Percentiles rank a stretch among this genome's conserved stretches.
Conservation (phyloP, 2,113 vertebrate genomes). For the Lagopus muta region DNA sequence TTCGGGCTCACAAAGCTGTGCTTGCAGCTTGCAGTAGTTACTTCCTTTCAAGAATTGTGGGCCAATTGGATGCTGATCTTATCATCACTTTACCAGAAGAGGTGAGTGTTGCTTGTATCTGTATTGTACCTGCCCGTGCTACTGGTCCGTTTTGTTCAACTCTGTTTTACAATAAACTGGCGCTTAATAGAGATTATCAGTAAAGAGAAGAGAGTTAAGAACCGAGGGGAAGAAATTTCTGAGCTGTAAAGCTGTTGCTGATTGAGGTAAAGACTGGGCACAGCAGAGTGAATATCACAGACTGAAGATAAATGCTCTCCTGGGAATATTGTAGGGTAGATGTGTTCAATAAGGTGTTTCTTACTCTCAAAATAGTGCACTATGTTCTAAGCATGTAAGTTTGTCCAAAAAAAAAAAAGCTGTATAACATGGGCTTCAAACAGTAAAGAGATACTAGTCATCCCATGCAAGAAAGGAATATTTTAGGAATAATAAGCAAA, state of each 20-base stretch:
- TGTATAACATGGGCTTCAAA: background rate
- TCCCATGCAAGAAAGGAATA: background rate
- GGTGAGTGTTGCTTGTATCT: slow-evolving; percentile 75
- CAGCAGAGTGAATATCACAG: background rate
- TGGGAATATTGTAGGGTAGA: background rate
- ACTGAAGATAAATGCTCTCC: background rate
- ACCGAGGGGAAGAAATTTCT: background rate
- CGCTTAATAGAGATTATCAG: background rate
- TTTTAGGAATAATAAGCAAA: background rate
- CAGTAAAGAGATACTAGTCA: background rate
- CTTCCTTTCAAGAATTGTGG: slow-evolving; percentile 84
- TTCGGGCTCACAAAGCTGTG: slow-evolving; percentile 90
- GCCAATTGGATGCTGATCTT: slow-evolving; percentile 77
- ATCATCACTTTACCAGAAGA: slow-evolving; percentile 89
- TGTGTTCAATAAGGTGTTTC: background rate
- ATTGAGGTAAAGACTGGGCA: background rate
- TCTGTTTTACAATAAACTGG: background rate
- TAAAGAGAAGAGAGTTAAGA: background rate
- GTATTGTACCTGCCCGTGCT: background rate
- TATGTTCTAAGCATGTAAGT: background rate
- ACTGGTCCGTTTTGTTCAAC: background rate
- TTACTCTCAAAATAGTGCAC: background rate
- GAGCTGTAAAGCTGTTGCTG: background rate
- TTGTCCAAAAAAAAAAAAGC: background rate
- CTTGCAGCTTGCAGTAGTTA: slow-evolving; percentile 93